Conservation (phyloP, 1,140 invertebrate species). For the Sminthurides bifidus region DNA sequence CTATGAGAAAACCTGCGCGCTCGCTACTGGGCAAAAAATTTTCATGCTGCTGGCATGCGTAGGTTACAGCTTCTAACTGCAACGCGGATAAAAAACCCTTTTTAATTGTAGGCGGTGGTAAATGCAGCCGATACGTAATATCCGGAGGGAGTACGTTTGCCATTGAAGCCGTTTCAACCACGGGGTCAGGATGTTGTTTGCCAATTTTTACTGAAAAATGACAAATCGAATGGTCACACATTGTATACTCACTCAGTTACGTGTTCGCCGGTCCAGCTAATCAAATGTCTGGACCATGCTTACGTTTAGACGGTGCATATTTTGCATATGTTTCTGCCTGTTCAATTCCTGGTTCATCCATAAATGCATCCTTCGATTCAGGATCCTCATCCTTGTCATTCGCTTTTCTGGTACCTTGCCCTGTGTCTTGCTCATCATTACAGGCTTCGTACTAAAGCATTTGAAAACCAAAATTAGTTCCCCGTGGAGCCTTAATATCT, state of each 20-base stretch:
- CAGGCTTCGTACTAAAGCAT: too few relatives aligned
- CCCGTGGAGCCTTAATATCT: too few relatives aligned
- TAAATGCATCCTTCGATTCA: too few relatives aligned
- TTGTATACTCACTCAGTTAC: slow-evolving; percentile 4
- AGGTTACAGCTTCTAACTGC: slow-evolving; percentile 92
- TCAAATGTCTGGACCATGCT: slow-evolving; percentile 21
- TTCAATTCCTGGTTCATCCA: too few relatives aligned
- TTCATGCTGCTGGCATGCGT: slow-evolving; percentile 92
- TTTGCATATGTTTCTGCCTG: slow-evolving; percentile 96
- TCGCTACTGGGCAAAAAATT: slow-evolving; percentile 78
- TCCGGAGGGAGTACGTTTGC: slow-evolving; percentile 92
- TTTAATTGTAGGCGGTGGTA: slow-evolving; percentile 76
- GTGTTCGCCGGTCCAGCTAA: too few relatives aligned
- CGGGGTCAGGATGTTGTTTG: slow-evolving; percentile 91
- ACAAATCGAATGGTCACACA: slow-evolving; percentile 12
- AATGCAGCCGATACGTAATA: slow-evolving; percentile 73
- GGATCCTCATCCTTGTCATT: too few relatives aligned
- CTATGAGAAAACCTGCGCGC: slow-evolving; percentile 90
- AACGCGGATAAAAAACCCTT: slow-evolving; percentile 80
- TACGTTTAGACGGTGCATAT: slow-evolving; percentile 92
- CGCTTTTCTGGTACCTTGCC: too few relatives aligned
- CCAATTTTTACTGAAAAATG: slow-evolving; percentile 82
- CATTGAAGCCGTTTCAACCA: slow-evolving; percentile 95
- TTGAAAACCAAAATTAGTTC: too few relatives aligned
- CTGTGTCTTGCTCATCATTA: too few relatives aligned